phyloP scores from a whole-genome alignment of 1,140 invertebrate species.

The Drosophila aff. region DNA sequence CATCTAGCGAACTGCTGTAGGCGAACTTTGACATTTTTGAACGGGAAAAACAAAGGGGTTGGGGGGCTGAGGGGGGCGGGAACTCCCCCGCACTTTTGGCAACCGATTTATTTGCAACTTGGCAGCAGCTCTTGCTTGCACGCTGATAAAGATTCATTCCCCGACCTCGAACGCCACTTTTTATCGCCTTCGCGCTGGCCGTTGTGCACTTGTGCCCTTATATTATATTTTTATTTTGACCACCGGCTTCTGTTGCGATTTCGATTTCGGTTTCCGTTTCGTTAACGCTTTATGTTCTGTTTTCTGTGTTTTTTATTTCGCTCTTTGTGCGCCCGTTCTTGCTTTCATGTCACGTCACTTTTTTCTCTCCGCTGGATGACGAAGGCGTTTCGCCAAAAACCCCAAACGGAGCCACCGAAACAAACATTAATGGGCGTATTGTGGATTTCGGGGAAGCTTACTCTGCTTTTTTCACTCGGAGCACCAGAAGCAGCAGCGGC shows the following conservation, averaged over 20 bases:
- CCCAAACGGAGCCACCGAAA: constrained; percentile 32
- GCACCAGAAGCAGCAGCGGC: constrained; percentile 5
- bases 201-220: constrained; percentile 30
- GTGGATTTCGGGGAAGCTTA: constrained; percentile 30
- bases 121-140: constrained; percentile 31
- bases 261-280: constrained; percentile 35
- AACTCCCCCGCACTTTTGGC: constrained; percentile 44
- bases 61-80: background rate
- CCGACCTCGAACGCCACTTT: constrained; percentile 38
- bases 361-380: constrained; percentile 71
- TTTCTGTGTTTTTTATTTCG: constrained; percentile 46
- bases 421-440: constrained; percentile 57
- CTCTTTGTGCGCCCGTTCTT: constrained; percentile 55
- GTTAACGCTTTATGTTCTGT: constrained; percentile 43
- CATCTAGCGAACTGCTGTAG: background rate
- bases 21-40: constrained; percentile 59
- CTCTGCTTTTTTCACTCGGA: constrained; percentile 50
- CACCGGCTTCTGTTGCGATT: constrained; percentile 61
- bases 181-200: constrained; percentile 24
- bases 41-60: background rate
- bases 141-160: constrained; percentile 43
- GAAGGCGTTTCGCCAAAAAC: constrained; percentile 72
- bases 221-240: constrained; percentile 36
- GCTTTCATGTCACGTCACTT: constrained; percentile 80
- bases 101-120: constrained; percentile 48